These are phyloP conservation scores for Microchirus variegatus DNA, from an alignment of 2,797 vertebrate genomes.

Conservation along the genomic window DNA sequence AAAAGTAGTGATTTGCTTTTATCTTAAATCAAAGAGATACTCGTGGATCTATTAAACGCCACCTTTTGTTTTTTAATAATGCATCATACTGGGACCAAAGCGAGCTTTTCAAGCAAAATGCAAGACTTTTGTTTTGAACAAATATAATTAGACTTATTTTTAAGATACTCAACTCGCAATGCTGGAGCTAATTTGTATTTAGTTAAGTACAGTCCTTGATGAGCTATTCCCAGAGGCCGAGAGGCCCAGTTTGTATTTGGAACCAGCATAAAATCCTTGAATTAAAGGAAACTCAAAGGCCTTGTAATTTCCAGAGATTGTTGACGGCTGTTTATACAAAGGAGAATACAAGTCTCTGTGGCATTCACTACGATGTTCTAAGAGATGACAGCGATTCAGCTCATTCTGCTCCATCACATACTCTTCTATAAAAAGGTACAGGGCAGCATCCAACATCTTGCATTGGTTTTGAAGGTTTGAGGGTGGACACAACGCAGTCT, in stretches of 20 bases:
- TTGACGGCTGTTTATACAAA: slow-evolving; percentile 67
- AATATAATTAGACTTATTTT: slow-evolving; percentile 84
- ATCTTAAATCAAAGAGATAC: slow-evolving; percentile 80
- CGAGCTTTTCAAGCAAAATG: slow-evolving; percentile 77
- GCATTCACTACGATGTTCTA: slow-evolving; percentile 56
- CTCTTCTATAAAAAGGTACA: slow-evolving; percentile 56
- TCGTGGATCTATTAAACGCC: slow-evolving; percentile 75
- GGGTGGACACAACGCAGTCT: not conserved
- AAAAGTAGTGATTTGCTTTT: slow-evolving; percentile 76
- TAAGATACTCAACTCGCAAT: slow-evolving; percentile 69
- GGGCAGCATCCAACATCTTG: slow-evolving; percentile 11
- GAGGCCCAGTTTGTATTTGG: slow-evolving; percentile 80
- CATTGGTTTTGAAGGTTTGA: slow-evolving; percentile 10
- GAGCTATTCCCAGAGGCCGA: slow-evolving; percentile 77
- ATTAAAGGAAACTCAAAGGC: slow-evolving; percentile 82
- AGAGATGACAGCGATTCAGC: slow-evolving; percentile 46
- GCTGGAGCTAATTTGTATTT: slow-evolving; percentile 84
- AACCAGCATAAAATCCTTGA: slow-evolving; percentile 85
- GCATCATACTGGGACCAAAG: slow-evolving; percentile 75
- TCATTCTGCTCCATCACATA: slow-evolving; percentile 48
- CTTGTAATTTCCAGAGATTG: slow-evolving; percentile 81
- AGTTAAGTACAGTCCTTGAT: slow-evolving; percentile 85
- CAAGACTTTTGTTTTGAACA: slow-evolving; percentile 82
- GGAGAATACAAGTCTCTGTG: slow-evolving; percentile 71
- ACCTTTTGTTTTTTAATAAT: slow-evolving; percentile 77